Evolutionary conservation across 1,140 invertebrate species (phyloP), one percentile per base, ranked within the genome.

Genomic region (Penaeus indicus): DNA sequence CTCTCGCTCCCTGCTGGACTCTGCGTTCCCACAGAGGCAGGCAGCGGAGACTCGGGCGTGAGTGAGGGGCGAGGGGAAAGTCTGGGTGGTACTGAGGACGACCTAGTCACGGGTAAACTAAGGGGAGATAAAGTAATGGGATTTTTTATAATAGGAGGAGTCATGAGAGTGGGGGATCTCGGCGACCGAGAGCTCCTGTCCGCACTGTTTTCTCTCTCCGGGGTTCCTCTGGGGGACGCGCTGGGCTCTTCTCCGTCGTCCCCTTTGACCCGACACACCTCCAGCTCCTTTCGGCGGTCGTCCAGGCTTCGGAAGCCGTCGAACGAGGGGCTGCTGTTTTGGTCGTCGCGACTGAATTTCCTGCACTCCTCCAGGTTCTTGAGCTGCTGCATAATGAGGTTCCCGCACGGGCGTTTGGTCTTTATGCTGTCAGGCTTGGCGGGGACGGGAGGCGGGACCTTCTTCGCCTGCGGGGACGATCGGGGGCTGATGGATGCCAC

Each of bases 381-480:
- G 13, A 91, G 77, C 47, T 91, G 89, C 69, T 90, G 82, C 60
- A 75, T 32, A 22, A 91, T 91, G 11, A 85, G 78, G 42, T 60
- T 80, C 25, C 91, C 91, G 64, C 85, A 88, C 22, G 84, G 62
- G 42, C 81, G 84, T 62, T 69, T 86, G 5, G 77, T 25, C 27
- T 77, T 80, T 27, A 89, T 69, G 84, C 47, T 83, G 5, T 86
- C 89, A 0, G 90, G 90, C 80, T 91, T 90, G n/a, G 89, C 90
- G 1, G 90, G 90, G 47, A 91, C 89, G 8, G 89, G 90, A 0
- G 90, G 90, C 32, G 90, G 90, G 1, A 86, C 86, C 63, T 90
- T 90, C 81, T 89, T 91, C 8, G 67, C 42, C 25, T 42, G 64
- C 0, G 62, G 54, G 21, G 61, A 86, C 21, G 32, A 38, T 25